A percentile compares a stretch with the other conserved stretches of the same genome.
These are phyloP conservation scores for Laothoe populi DNA, from an alignment of 2,888 invertebrate genomes.

Conservation along the genomic window DNA sequence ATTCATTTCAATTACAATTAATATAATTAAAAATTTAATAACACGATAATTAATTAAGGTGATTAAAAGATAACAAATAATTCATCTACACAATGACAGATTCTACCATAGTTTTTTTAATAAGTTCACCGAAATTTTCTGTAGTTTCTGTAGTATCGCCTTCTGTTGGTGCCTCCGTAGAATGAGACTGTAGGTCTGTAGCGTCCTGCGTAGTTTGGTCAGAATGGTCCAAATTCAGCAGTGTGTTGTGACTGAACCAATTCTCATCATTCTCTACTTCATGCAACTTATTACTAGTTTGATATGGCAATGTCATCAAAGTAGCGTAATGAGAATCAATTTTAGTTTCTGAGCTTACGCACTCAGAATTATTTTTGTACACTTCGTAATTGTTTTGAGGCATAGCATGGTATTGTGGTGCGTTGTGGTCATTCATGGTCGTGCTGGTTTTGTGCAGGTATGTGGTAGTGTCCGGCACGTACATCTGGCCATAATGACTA, in stretches of 20 bases:
- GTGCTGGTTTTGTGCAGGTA: constrained; percentile 70
- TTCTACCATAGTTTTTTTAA: constrained; percentile 96
- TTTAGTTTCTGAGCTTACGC: constrained; percentile 77
- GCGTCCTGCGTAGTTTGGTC: constrained; percentile 71
- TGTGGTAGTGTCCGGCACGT: constrained; percentile 73
- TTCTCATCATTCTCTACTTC: constrained; percentile 81
- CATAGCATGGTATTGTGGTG: constrained; percentile 66
- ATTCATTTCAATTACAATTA: constrained; percentile 55
- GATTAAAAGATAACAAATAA: constrained; percentile 75
- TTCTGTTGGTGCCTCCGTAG: constrained; percentile 50
- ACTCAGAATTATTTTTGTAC: constrained; percentile 70
- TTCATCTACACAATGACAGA: constrained; percentile 91
- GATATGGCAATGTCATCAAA: constrained; percentile 87
- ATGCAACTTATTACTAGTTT: constrained; percentile 88
- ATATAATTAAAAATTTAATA: constrained; percentile 77
- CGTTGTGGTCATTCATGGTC: constrained; percentile 60
- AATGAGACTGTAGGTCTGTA: constrained; percentile 51
- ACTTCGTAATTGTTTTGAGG: constrained; percentile 71
- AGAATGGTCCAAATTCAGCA: constrained; percentile 68
- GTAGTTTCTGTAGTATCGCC: constrained; percentile 60
- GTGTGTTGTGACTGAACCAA: constrained; percentile 78
- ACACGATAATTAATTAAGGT: constrained; percentile 71
- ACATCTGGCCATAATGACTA: constrained; percentile 80
- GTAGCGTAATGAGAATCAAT: constrained; percentile 86
- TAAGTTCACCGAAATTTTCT: constrained; percentile 95